phyloP scores from a whole-genome alignment of 2,113 vertebrate genomes.

The Spermophilus dauricus region DNA sequence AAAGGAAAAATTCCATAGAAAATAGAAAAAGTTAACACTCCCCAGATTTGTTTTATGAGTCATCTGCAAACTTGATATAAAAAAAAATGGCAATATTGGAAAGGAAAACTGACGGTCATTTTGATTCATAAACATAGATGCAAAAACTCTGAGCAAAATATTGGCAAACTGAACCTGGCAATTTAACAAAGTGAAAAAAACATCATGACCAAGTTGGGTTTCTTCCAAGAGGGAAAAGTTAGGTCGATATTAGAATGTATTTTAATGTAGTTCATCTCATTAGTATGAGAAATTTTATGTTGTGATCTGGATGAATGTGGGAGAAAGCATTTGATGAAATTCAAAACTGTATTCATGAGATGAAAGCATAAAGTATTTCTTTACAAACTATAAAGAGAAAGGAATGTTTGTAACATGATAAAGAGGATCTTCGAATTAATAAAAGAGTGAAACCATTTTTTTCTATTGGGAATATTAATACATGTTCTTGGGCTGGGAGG shows the following conservation, averaged over 20 bases:
- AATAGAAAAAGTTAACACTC: neutral
- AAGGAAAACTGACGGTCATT: neutral
- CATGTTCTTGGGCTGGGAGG: neutral
- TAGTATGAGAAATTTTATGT: neutral
- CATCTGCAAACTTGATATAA: neutral
- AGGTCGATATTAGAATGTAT: neutral
- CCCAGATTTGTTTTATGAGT: neutral
- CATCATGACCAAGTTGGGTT: neutral
- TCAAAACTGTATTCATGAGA: neutral
- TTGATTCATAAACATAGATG: neutral
- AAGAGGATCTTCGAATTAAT: neutral
- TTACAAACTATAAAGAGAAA: constrained; percentile 23
- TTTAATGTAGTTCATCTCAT: neutral
- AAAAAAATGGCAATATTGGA: neutral
- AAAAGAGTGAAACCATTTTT: neutral
- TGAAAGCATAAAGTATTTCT: neutral
- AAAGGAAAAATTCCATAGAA: too few relatives aligned
- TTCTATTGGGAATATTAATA: neutral
- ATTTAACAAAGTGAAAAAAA: neutral
- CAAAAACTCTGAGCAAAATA: constrained; percentile 58
- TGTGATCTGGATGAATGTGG: neutral
- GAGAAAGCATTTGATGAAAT: constrained; percentile 29
- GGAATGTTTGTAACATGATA: neutral
- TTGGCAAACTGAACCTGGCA: constrained; percentile 22
- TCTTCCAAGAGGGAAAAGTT: constrained; percentile 17